phyloP scores from a whole-genome alignment of 1,140 invertebrate genomes.

The Solen grandis region DNA sequence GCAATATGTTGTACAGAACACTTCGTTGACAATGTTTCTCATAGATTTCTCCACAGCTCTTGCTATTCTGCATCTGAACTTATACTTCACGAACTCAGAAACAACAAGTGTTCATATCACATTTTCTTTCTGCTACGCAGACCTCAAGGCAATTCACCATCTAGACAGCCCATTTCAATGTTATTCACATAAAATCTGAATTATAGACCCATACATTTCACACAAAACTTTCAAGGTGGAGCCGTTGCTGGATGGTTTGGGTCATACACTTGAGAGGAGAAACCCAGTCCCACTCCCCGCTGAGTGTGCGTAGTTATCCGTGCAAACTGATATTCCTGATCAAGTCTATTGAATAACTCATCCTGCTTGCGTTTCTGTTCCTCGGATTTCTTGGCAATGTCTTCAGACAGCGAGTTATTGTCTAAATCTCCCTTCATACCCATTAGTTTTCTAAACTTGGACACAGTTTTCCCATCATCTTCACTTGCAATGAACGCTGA shows the following conservation, averaged over 20 bases:
- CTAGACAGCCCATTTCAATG: too few relatives aligned
- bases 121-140: too few relatives aligned
- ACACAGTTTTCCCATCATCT: conserved; percentile 93
- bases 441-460: conserved; percentile 98
- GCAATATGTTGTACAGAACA: too few relatives aligned
- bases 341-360: conserved; percentile 94
- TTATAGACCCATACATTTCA: too few relatives aligned
- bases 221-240: too few relatives aligned
- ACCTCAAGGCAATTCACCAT: too few relatives aligned
- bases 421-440: conserved; percentile 89
- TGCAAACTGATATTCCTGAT: conserved; percentile 96
- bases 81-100: too few relatives aligned
- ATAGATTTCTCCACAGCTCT: too few relatives aligned
- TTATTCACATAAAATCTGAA: too few relatives aligned
- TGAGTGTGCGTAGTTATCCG: conserved; percentile 96
- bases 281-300: conserved; percentile 94
- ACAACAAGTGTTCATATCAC: too few relatives aligned
- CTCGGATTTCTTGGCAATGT: conserved; percentile 62
- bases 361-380: conserved; percentile 86
- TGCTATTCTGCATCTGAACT: too few relatives aligned
- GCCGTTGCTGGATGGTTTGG: conserved; percentile 43
- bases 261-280: conserved; percentile 78
- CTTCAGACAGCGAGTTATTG: conserved; percentile 77
- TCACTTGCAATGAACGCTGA: conserved; percentile 89
- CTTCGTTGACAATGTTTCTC: too few relatives aligned